Base-by-base conservation (phyloP, 2,797 vertebrate species). In the Phrynocephalus forsythii region DNA sequence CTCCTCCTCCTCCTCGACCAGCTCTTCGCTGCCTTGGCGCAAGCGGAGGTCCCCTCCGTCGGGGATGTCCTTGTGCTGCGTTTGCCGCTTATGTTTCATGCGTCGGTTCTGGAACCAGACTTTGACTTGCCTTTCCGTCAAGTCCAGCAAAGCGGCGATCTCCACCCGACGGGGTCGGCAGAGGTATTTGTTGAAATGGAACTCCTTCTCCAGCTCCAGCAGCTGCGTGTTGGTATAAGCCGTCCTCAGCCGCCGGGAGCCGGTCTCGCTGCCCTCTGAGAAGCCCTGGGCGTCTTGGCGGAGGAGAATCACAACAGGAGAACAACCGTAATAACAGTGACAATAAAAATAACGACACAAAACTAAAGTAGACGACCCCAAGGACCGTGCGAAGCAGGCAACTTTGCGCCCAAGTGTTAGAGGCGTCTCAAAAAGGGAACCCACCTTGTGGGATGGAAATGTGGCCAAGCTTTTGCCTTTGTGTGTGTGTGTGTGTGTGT, bases 71-170 rank as follows among this genome's bases (percentile, higher is more conserved):
- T 97, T 96, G 89, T 97, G 97, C 86, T 97, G 98, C 0, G 95
- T 97, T 77, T 98, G 98, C 84, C 98, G 87, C 91, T 98, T 98
- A 96, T 98, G 98, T 91, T 98, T 98, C 98, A 98, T 98, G 10
- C 98, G 94, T 1, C 98, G 97, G 94, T 98, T 98, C 92, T 98
- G 98, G 93, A 98, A 98, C 98, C 98, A 98, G 5, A 98, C 98
- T 94, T 98, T 98, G 26, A 98, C 98, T 88, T 98, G 98, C n/a
- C 98, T 95, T 90, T 98, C 98, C 30, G 96, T 98, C 91, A 98
- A 97, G 92, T 98, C 97, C 93, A 98, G 94, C 92, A 98, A 92
- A 77, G 98, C 98, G 0, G 98, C 98, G 79, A 98, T 98, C 88
- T 98, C 98, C 86, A 98, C 97, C 5, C 98, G 93, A 18, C 98